Conservation (phyloP, 1,140 invertebrate genomes). For the Drosophila nebulosa region DNA sequence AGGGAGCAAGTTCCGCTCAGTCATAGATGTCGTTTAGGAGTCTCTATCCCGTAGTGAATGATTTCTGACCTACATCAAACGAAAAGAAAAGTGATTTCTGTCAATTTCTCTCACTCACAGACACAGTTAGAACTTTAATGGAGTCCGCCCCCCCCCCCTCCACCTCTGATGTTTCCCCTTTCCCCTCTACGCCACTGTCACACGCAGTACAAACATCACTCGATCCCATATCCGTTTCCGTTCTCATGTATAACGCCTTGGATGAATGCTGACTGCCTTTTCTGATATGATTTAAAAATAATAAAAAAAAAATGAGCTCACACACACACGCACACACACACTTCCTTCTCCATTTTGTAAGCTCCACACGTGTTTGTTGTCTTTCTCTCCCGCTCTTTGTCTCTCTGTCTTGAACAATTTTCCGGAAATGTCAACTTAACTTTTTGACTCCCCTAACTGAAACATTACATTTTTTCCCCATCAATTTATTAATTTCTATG, state of each 20-base stretch:
- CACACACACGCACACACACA: too few species aligned
- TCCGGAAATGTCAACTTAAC: constrained; percentile 75
- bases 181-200: constrained; percentile 9
- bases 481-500: constrained; percentile 78
- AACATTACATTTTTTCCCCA: not conserved
- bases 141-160: constrained; percentile 19
- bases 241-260: not conserved
- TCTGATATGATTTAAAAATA: constrained; percentile 79
- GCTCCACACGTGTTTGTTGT: not conserved
- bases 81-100: not conserved
- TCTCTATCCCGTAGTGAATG: not conserved
- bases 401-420: constrained; percentile 21
- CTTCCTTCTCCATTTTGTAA: constrained; percentile 3
- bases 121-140: not conserved
- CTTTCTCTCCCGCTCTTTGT: not conserved
- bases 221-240: constrained; percentile 69
- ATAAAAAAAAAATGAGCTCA: constrained; percentile 50
- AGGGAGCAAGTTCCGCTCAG: not conserved
- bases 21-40: not conserved
- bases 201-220: constrained; percentile 52
- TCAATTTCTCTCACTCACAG: not conserved
- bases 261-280: constrained; percentile 10
- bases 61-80: constrained; percentile 1
- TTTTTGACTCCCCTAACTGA: constrained; percentile 43
- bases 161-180: too few species aligned